Evolutionary conservation across 2,113 vertebrate genomes (phyloP).

Genomic region (Talpa occidentalis): DNA sequence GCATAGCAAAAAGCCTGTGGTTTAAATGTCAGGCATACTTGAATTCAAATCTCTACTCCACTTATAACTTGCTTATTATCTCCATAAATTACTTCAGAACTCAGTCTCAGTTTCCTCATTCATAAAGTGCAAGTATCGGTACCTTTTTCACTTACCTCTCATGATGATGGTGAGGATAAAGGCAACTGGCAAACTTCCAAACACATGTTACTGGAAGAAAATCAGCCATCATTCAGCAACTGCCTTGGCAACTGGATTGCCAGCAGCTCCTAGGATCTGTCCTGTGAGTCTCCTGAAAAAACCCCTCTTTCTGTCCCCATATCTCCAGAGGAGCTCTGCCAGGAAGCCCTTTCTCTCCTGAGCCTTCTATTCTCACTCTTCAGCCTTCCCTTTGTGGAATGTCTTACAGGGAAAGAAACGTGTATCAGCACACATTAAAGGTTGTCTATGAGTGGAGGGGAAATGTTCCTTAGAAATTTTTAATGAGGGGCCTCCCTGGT

Average conservation of each 20-base stretch:
- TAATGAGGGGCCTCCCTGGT: too few species aligned
- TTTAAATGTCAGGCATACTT: neutral
- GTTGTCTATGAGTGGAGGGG: slow-evolving; percentile 41
- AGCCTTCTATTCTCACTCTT: neutral
- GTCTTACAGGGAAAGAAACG: neutral
- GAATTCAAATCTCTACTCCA: slow-evolving; percentile 32
- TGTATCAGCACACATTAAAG: slow-evolving; percentile 7
- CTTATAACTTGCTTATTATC: neutral
- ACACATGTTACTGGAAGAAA: neutral
- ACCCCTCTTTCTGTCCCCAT: neutral
- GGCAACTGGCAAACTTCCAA: neutral
- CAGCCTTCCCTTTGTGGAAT: neutral
- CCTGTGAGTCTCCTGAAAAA: neutral
- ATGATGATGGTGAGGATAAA: neutral
- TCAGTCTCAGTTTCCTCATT: neutral
- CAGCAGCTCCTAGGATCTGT: neutral
- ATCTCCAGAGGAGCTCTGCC: neutral
- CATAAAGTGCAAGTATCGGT: neutral
- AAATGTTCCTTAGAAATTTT: slow-evolving; percentile 45
- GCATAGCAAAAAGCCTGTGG: neutral
- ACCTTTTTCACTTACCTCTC: neutral
- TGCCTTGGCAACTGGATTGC: neutral
- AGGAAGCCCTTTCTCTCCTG: neutral
- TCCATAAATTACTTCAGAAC: neutral
- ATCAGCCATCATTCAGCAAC: neutral